Conservation (phyloP, 1,140 invertebrate species). For the Myzus persicae region DNA sequence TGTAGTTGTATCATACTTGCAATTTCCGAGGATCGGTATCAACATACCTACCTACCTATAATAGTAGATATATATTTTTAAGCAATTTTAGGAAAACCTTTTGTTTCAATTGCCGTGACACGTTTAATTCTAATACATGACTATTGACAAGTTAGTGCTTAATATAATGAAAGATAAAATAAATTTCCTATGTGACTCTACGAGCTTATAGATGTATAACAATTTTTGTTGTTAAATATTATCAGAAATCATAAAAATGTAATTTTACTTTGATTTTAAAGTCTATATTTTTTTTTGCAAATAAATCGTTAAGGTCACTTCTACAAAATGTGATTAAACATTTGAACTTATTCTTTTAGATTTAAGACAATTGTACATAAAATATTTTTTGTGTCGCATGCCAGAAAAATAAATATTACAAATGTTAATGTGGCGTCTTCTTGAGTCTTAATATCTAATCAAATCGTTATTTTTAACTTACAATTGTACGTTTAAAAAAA, state of each 20-base stretch:
- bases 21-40: too few species aligned
- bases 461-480: not conserved
- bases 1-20: not conserved
- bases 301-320: not conserved
- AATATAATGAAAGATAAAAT: not conserved
- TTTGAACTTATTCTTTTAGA: not conserved
- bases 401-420: not conserved
- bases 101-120: not conserved
- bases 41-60: not conserved
- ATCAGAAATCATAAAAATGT: not conserved
- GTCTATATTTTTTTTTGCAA: not conserved
- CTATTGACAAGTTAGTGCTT: not conserved
- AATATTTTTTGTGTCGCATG: not conserved
- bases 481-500: not conserved
- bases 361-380: too few species aligned
- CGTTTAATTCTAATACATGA: not conserved
- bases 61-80: not conserved
- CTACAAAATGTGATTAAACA: not conserved
- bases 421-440: not conserved
- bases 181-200: not conserved
- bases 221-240: not conserved
- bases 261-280: not conserved
- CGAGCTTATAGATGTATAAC: not conserved
- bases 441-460: not conserved
- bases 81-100: not conserved